A percentile compares a stretch with the other conserved stretches of the same genome.
These are phyloP conservation scores for Rhynchophorus ferrugineus DNA, from an alignment of 1,140 invertebrate species.

Conservation along the genomic window DNA sequence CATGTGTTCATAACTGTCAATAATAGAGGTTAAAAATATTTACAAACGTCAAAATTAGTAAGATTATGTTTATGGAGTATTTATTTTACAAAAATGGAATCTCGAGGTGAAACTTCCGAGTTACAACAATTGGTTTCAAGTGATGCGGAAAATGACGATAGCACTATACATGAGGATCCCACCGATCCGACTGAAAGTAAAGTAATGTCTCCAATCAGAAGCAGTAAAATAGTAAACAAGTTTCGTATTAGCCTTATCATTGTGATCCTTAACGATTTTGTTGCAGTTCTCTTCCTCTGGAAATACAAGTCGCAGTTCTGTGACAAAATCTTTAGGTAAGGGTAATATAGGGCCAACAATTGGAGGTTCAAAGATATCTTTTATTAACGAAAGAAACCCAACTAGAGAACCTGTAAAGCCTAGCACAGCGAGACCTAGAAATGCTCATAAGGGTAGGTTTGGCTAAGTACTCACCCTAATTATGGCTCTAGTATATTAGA, in stretches of 20 bases:
- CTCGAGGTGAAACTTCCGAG: conserved; percentile 38
- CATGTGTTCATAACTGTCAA: no score
- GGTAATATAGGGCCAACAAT: conserved; percentile 22
- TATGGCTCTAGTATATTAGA: conserved; percentile 9
- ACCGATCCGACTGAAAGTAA: conserved; percentile 36
- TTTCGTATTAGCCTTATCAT: no score
- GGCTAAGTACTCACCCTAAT: background rate
- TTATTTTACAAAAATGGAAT: conserved; percentile 32
- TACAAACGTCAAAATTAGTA: no score
- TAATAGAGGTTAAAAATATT: no score
- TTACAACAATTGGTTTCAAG: conserved; percentile 40
- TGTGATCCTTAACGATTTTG: no score
- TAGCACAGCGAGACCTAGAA: conserved; percentile 42
- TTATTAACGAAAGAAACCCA: conserved; percentile 52
- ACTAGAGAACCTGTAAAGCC: conserved; percentile 36
- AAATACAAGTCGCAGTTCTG: conserved; percentile 39
- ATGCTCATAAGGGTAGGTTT: conserved; percentile 46
- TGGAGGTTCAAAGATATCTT: conserved; percentile 37
- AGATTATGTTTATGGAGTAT: background rate
- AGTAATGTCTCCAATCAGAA: conserved; percentile 38
- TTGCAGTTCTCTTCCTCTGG: conserved; percentile 39
- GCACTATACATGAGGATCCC: conserved; percentile 37
- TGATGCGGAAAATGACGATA: conserved; percentile 41
- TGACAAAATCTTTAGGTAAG: conserved; percentile 25
- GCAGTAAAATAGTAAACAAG: conserved; percentile 34